These are phyloP conservation scores for Danaus melanippus DNA, from an alignment of 1,140 invertebrate genomes.

Conservation along the genomic window DNA sequence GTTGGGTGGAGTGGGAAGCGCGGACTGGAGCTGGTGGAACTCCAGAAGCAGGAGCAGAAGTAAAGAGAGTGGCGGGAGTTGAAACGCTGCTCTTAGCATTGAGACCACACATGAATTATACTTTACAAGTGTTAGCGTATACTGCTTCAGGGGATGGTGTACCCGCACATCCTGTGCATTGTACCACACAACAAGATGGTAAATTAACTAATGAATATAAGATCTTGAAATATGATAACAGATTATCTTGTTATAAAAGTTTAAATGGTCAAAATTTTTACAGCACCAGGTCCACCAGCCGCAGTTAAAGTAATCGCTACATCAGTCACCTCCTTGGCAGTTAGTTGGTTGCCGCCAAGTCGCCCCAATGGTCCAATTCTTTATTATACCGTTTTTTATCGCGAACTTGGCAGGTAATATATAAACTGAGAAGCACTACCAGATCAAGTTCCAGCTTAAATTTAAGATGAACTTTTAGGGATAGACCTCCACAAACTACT, in stretches of 20 bases:
- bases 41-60: slow-evolving; percentile 67
- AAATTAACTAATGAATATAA: background rate
- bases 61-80: slow-evolving; percentile 82
- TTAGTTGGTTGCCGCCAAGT: slow-evolving; percentile 86
- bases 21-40: slow-evolving; percentile 32
- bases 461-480: slow-evolving; percentile 28
- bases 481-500: slow-evolving; percentile 53
- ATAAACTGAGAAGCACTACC: background rate
- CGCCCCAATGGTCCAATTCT: slow-evolving; percentile 86
- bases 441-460: background rate
- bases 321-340: slow-evolving; percentile 83
- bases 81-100: slow-evolving; percentile 84
- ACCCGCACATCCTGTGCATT: slow-evolving; percentile 82
- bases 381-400: slow-evolving; percentile 87
- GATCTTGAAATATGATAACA: no score
- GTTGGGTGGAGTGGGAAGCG: slow-evolving; percentile 64
- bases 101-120: slow-evolving; percentile 85
- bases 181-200: slow-evolving; percentile 88
- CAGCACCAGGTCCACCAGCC: slow-evolving; percentile 86
- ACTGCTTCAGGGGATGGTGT: slow-evolving; percentile 88
- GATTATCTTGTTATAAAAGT: no score
- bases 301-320: slow-evolving; percentile 87
- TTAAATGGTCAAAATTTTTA: background rate
- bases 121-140: slow-evolving; percentile 87
- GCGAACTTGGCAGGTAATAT: slow-evolving; percentile 73